A percentile compares a stretch with the other conserved stretches of the same genome.
Evolutionary conservation across 2,888 invertebrate species (phyloP).

Genomic region (Scaptomyza flava): DNA sequence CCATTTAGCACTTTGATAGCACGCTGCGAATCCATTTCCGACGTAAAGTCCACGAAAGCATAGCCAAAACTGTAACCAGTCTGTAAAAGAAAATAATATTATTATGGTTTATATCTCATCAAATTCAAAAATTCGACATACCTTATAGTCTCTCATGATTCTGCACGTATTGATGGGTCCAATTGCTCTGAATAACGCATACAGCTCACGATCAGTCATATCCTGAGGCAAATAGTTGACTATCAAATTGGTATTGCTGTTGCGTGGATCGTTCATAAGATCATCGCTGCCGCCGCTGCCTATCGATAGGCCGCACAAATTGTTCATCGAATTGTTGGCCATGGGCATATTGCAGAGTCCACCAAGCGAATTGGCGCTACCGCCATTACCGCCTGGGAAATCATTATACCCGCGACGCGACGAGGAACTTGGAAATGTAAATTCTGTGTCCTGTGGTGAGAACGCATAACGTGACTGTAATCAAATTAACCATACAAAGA

Average conservation of each 20-base stretch:
- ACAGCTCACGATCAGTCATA: conserved; percentile 95
- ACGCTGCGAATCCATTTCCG: conserved; percentile 92
- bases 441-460: conserved; percentile 85
- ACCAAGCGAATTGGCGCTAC: conserved; percentile 65
- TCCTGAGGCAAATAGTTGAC: conserved; percentile 98
- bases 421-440: conserved; percentile 84
- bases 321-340: conserved; percentile 75
- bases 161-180: conserved; percentile 95
- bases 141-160: conserved; percentile 96
- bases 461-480: conserved; percentile 85
- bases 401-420: conserved; percentile 84
- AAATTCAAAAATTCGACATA: conserved; percentile 75
- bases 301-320: conserved; percentile 69
- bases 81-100: conserved; percentile 81
- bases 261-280: conserved; percentile 63
- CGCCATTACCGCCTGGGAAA: conserved; percentile 78
- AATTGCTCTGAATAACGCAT: conserved; percentile 93
- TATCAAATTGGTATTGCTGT: conserved; percentile 91
- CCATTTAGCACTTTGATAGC: conserved; percentile 96
- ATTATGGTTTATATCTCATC: too few relatives aligned
- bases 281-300: conserved; percentile 79
- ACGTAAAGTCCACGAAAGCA: conserved; percentile 96
- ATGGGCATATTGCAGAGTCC: conserved; percentile 76
- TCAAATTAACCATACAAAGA: conserved; percentile 79
- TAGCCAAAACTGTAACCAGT: conserved; percentile 98